Percentiles rank a stretch among this genome's conserved stretches.
These are phyloP conservation scores for Syngnathus scovelli DNA, from an alignment of 2,113 vertebrate genomes.

Conservation along the genomic window DNA sequence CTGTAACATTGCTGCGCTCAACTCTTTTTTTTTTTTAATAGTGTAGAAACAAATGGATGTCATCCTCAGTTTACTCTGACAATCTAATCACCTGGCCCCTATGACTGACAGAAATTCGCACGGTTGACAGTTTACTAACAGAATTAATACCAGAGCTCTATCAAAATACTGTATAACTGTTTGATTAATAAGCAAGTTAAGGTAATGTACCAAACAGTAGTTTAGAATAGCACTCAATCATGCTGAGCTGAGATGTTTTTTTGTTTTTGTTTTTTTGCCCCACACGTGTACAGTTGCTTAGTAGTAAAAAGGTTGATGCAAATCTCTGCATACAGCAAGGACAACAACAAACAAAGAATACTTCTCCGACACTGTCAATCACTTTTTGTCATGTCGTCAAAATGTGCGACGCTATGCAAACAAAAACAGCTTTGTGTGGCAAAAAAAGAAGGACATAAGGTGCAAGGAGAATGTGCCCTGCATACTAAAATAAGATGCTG, in stretches of 20 bases:
- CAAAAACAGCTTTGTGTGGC: neutral
- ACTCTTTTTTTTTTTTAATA: neutral
- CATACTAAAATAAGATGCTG: neutral
- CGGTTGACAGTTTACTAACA: neutral
- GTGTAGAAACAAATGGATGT: neutral
- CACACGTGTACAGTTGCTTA: too few species aligned
- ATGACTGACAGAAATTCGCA: neutral
- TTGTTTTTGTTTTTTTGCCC: too few species aligned
- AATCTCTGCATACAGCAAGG: neutral
- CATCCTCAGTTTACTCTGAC: neutral
- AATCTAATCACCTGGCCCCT: neutral
- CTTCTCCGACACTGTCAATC: neutral
- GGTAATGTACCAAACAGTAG: neutral
- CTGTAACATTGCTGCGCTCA: neutral
- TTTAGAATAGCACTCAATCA: too few species aligned
- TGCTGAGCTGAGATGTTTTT: too few species aligned
- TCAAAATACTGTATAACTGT: neutral
- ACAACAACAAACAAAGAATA: neutral
- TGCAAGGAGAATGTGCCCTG: neutral
- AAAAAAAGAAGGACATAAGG: neutral
- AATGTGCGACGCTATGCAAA: neutral
- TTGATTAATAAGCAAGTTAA: neutral
- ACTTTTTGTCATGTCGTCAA: neutral
- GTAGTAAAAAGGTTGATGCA: neutral
- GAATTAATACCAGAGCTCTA: neutral